Evolutionary conservation across 92 coral and sea anemone species (phyloP).

Genomic region (Nematostella vectensis): DNA sequence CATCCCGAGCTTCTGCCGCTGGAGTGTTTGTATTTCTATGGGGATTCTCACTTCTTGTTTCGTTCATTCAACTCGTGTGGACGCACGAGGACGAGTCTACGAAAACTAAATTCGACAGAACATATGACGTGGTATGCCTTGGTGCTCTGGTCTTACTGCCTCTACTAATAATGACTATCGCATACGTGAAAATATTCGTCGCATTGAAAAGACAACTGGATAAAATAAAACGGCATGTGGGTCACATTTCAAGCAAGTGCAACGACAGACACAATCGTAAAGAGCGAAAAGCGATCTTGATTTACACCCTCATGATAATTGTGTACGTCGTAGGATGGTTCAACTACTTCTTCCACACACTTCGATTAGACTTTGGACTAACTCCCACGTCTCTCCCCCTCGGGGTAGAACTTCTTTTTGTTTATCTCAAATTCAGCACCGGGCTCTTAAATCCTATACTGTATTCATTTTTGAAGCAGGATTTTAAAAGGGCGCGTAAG

Average conservation of each 20-base stretch:
- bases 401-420: conserved; percentile 38
- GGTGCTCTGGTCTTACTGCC: conserved; percentile 47
- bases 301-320: conserved; percentile 52
- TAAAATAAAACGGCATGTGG: conserved; percentile 40
- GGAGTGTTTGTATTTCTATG: conserved; percentile 20
- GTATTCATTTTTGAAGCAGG: conserved; percentile 66
- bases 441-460: conserved; percentile 62
- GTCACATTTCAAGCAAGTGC: conserved; percentile 31
- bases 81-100: conserved; percentile 8
- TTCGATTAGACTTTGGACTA: conserved; percentile 33
- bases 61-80: conserved; percentile 53
- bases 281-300: conserved; percentile 49
- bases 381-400: conserved; percentile 14
- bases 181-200: conserved; percentile 47
- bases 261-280: conserved; percentile 35
- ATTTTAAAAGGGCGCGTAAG: conserved; percentile 45
- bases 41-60: conserved; percentile 34
- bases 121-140: conserved; percentile 35
- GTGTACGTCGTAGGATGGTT: conserved; percentile 65
- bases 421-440: conserved; percentile 39
- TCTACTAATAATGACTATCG: conserved; percentile 45
- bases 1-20: conserved; percentile 3
- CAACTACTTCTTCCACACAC: conserved; percentile 48
- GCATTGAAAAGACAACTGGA: conserved; percentile 38
- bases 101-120: conserved; percentile 6